A percentile compares a stretch with the other conserved stretches of the same genome.
These are phyloP conservation scores for Rhinogobio ventralis DNA, from an alignment of 2,797 vertebrate species.

Conservation along the genomic window DNA sequence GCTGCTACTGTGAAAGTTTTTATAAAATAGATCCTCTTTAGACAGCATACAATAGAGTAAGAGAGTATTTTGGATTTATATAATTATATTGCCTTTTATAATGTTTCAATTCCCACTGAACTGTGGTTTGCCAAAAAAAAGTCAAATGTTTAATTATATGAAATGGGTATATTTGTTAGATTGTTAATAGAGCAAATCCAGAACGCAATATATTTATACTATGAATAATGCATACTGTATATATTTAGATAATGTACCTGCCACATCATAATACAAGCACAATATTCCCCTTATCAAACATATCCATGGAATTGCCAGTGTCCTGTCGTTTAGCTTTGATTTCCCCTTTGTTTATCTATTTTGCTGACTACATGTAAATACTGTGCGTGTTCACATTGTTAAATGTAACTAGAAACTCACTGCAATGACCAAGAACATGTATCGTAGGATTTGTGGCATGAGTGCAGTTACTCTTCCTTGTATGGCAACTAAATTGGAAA, in stretches of 20 bases:
- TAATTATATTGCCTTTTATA: conserved; percentile 84
- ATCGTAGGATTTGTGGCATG: conserved; percentile 58
- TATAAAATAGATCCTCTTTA: conserved; percentile 71
- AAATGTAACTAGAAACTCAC: conserved; percentile 83
- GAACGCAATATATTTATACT: conserved; percentile 81
- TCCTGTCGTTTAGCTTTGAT: conserved; percentile 64
- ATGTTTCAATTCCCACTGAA: conserved; percentile 73
- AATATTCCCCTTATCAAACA: conserved; percentile 72
- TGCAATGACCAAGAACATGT: conserved; percentile 81
- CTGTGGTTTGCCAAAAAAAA: conserved; percentile 77
- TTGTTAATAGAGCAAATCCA: conserved; percentile 69
- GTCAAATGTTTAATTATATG: conserved; percentile 39
- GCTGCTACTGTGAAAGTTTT: conserved; percentile 74
- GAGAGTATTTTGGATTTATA: conserved; percentile 86
- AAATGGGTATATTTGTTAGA: conserved; percentile 69
- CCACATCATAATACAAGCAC: conserved; percentile 61
- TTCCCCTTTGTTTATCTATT: too few relatives aligned
- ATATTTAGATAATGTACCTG: conserved; percentile 82
- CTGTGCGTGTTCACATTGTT: conserved; percentile 89
- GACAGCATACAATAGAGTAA: conserved; percentile 66
- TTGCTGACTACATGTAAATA: conserved; percentile 71
- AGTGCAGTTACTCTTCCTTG: conserved; percentile 81
- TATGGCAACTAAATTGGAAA: conserved; percentile 97
- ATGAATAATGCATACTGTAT: conserved; percentile 81
- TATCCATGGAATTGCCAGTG: not conserved